Percentiles rank a stretch among this genome's conserved stretches.
These are phyloP conservation scores for Peromyscus melanophrys DNA, from an alignment of 2,797 vertebrate genomes.

Conservation along the genomic window DNA sequence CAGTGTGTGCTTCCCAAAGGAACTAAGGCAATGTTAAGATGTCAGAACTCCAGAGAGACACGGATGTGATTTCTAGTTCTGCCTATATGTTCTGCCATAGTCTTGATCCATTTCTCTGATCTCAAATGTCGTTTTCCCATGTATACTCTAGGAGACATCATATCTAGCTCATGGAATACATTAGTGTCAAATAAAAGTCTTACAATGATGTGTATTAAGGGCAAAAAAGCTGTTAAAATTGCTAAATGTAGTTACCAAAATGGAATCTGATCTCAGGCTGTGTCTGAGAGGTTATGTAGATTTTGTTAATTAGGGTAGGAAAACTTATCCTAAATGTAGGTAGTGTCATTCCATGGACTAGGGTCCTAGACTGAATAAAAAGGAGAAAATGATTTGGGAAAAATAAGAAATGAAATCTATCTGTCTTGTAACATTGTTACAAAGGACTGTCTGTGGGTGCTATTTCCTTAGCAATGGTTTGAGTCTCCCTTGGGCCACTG, in stretches of 20 bases:
- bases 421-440: rapidly evolving
- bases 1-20: no score
- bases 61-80: not conserved
- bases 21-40: not conserved
- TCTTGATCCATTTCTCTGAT: not conserved
- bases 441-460: not conserved
- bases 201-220: not conserved
- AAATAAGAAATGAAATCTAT: not conserved
- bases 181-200: not conserved
- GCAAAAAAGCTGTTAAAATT: not conserved
- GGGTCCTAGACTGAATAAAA: not conserved
- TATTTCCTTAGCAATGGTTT: not conserved
- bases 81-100: not conserved
- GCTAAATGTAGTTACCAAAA: not conserved
- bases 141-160: not conserved
- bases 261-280: not conserved
- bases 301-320: not conserved
- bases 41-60: not conserved
- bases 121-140: not conserved
- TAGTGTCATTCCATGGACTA: not conserved
- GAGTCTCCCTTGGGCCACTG: not conserved
- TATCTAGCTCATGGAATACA: not conserved
- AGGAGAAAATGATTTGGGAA: not conserved
- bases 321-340: not conserved
- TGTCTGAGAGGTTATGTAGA: not conserved